Percentiles rank a stretch among this genome's conserved stretches.
Evolutionary conservation across 2,113 vertebrate species (phyloP).

Genomic region (Cyphomyrus plagiostoma): DNA sequence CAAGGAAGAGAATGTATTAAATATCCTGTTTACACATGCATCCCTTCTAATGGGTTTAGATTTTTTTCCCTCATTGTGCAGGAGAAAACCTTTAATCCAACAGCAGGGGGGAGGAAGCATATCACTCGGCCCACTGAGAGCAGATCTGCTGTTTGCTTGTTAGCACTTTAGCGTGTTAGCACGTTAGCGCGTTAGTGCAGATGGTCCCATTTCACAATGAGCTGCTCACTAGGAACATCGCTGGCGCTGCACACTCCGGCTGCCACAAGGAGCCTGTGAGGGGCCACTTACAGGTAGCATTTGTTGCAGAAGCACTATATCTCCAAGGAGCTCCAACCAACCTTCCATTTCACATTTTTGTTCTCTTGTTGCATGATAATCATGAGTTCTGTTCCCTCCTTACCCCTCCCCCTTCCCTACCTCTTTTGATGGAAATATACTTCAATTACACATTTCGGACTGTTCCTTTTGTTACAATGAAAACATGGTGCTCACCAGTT

Average conservation of each 20-base stretch:
- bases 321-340: slow-evolving; percentile 25
- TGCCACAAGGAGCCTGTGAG: background rate
- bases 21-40: slow-evolving; percentile 16
- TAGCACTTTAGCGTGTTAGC: background rate
- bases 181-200: background rate
- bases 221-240: background rate
- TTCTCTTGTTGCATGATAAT: slow-evolving; percentile 61
- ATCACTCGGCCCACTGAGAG: slow-evolving; percentile 30
- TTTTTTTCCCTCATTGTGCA: slow-evolving; percentile 32
- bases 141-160: background rate
- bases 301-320: slow-evolving; percentile 18
- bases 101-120: slow-evolving; percentile 49
- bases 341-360: slow-evolving; percentile 44
- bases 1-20: slow-evolving; percentile 34
- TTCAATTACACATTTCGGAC: slow-evolving; percentile 54
- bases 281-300: background rate
- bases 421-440: slow-evolving; percentile 56
- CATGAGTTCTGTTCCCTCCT: slow-evolving; percentile 37
- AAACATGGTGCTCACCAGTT: background rate
- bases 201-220: background rate
- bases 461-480: slow-evolving; percentile 23
- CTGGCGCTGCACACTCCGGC: background rate
- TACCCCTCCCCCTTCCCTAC: slow-evolving; percentile 35
- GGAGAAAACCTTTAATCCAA: slow-evolving; percentile 37
- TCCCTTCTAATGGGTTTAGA: slow-evolving; percentile 27